phyloP scores from a whole-genome alignment of 2,888 invertebrate species.

The Volucella inflata region DNA sequence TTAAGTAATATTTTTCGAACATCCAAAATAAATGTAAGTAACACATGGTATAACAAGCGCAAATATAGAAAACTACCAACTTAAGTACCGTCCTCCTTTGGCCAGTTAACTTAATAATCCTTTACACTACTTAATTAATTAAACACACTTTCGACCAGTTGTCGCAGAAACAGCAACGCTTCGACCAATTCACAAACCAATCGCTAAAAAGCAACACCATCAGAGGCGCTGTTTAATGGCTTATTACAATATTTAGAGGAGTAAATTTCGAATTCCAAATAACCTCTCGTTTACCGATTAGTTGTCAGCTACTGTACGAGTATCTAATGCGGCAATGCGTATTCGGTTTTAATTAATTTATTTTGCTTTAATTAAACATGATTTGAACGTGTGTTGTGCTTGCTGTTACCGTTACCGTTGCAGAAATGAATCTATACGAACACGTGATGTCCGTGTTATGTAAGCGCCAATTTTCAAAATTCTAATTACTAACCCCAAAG shows the following conservation, averaged over 20 bases:
- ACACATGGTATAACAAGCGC: not conserved
- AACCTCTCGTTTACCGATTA: conserved; percentile 35
- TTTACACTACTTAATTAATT: conserved; percentile 47
- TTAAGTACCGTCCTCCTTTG: not conserved
- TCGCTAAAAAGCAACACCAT: conserved; percentile 14
- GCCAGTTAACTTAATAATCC: conserved; percentile 24
- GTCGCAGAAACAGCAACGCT: not conserved
- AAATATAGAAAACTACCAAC: not conserved
- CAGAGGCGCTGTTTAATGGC: conserved; percentile 18
- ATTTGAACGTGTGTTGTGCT: conserved; percentile 25
- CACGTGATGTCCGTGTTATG: conserved; percentile 54
- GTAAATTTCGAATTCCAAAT: conserved; percentile 47
- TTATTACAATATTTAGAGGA: conserved; percentile 51
- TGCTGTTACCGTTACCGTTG: not conserved
- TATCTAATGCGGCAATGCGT: conserved; percentile 40
- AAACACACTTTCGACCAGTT: conserved; percentile 42
- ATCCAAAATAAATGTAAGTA: not conserved
- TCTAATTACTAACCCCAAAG: conserved; percentile 66
- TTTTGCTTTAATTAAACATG: conserved; percentile 63
- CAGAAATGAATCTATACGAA: conserved; percentile 36
- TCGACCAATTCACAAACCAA: not conserved
- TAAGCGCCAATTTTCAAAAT: conserved; percentile 65
- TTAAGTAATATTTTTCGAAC: too few species aligned
- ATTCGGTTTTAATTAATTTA: conserved; percentile 68
- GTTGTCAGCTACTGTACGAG: conserved; percentile 25